A percentile compares a stretch with the other conserved stretches of the same genome.
phyloP scores from a whole-genome alignment of 2,797 vertebrate genomes.

The Dendrocincla fuliginosa region DNA sequence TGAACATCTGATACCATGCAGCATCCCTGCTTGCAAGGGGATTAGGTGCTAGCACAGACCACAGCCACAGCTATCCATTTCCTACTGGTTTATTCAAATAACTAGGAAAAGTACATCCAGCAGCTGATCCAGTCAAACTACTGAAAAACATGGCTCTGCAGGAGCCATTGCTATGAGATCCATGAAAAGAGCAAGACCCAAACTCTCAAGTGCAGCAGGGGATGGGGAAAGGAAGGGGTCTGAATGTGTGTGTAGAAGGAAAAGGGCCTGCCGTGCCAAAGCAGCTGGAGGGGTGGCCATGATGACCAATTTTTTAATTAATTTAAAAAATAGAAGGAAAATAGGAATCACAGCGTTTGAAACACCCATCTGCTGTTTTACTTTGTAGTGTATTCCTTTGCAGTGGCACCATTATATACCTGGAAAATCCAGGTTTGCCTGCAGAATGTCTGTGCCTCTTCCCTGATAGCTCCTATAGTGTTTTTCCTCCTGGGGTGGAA shows the following conservation, averaged over 20 bases:
- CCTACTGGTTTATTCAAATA: conserved; percentile 39
- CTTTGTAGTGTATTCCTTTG: neutral
- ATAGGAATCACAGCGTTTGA: neutral
- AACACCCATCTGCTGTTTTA: neutral
- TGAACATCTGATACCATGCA: neutral
- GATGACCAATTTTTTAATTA: neutral
- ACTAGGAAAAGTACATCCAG: conserved; percentile 20
- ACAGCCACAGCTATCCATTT: neutral
- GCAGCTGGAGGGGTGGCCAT: neutral
- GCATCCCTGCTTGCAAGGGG: neutral
- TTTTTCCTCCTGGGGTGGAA: neutral
- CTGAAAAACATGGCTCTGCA: neutral
- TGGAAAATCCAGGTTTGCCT: neutral
- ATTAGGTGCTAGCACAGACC: conserved; percentile 39
- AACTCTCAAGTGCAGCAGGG: rapidly evolving
- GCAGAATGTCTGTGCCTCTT: neutral
- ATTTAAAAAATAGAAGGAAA: neutral
- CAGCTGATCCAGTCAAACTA: conserved; percentile 10
- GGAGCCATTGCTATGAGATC: neutral
- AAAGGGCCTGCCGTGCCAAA: neutral
- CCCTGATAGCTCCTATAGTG: neutral
- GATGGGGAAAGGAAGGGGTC: neutral
- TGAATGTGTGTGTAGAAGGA: neutral
- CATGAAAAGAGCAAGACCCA: neutral
- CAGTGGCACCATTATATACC: neutral